Percentiles rank a stretch among this genome's conserved stretches.
Evolutionary conservation across 2,797 vertebrate genomes (phyloP).

Genomic region (Luscinia megarhynchos): DNA sequence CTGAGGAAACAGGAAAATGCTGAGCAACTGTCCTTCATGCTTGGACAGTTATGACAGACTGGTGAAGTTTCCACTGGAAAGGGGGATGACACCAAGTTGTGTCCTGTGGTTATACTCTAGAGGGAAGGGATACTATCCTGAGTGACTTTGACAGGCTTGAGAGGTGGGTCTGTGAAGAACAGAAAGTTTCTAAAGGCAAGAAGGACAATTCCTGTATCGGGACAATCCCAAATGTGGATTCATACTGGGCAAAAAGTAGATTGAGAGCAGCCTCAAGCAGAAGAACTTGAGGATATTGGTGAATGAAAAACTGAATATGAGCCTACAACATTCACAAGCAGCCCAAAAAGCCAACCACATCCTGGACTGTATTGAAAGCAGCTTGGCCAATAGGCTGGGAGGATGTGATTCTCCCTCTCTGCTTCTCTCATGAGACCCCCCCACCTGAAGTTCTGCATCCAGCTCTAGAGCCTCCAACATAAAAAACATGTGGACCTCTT

Average conservation of each 20-base stretch:
- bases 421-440: background rate
- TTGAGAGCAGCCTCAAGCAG: background rate
- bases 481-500: background rate
- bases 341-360: background rate
- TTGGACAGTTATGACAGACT: background rate
- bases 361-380: background rate
- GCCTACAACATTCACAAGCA: fast-evolving
- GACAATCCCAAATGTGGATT: fast-evolving
- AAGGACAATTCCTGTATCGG: background rate
- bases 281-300: background rate
- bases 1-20: background rate
- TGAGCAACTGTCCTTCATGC: background rate
- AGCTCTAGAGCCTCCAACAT: background rate
- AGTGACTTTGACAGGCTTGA: background rate
- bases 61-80: background rate
- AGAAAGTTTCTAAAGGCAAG: background rate
- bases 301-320: background rate
- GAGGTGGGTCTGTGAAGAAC: background rate
- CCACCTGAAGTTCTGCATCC: background rate
- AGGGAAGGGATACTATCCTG: background rate
- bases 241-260: background rate
- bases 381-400: background rate
- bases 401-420: background rate
- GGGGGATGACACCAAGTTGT: background rate
- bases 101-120: background rate